Evolutionary conservation across 2,113 vertebrate genomes (phyloP), one percentile per base, ranked within the genome.

Genomic region (Narcine bancroftii): DNA sequence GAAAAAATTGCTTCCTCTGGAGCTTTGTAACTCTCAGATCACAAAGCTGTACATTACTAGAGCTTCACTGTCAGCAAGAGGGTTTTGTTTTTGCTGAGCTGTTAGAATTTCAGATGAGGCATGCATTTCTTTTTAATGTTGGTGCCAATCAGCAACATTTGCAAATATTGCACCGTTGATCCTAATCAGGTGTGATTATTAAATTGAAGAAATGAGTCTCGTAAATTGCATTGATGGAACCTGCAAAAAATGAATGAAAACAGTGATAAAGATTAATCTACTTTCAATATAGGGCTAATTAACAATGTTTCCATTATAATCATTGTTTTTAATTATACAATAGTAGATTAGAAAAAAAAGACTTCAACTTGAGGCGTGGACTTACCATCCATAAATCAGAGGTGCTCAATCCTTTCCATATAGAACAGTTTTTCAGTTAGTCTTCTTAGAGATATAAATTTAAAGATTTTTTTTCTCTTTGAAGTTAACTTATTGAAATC

Each of bases 1-100:
- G 65, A 91, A 65, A n/a, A 91, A 69, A 91, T 66, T 91, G 89
- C 89, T 91, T 91, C 65, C 89, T 91, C 89, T 65, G 42, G 89
- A 91, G 63, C 89, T 91, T 91, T 71, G 89, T 39, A 69, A 91
- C 63, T 91, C 63, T 69, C 89, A 91, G 63, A 91, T 91, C 89
- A 91, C 42, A 91, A 91, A 91, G 65, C 89, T 71, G 89, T 66
- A 91, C 42, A 91, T 66, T 91, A 91, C 42, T 66, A 69, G 89
- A 33, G 65, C 17, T 91, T 91, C 39, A 91, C 24, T 91, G 63
- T 91, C 89, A 91, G 89, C 33, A 71, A 91, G 89, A 65, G 19
- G n/a, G n/a, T n/a, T n/a, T 19, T 56, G 24, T 87, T 91, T 71
- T 69, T 69, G 89, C 89, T 91, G 89, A 91, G 65, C 63, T 91